Evolutionary conservation across 2,888 invertebrate species (phyloP), one percentile per base, ranked within the genome.

Genomic region (Orthonevra nobilis): DNA sequence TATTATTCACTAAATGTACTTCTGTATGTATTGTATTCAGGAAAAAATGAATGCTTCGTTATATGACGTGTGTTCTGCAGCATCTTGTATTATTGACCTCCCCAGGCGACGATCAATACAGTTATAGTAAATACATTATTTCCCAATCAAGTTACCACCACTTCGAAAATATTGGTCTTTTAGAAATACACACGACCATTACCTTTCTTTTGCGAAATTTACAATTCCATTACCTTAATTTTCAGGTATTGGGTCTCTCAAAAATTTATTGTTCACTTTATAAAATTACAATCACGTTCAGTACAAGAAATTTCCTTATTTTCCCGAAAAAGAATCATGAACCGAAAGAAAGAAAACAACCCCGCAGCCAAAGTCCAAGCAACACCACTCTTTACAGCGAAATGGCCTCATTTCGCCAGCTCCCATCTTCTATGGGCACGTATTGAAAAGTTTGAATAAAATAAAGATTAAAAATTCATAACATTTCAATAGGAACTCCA

Each of bases 231-330:
- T 68, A 79, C 66, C 79, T 60, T 61, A 79, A 66, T 79, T 72
- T 48, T 46, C 32, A 66, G 68, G 46, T 56, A 75, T 66, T 56
- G 73, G 46, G 46, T 54, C 54, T 70, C 46, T 61, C 60, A 79
- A 66, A 66, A 79, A 79, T 79, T 79, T 79, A 79, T 79, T 79
- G 79, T 79, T 79, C 79, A 79, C 73, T 79, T 79, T 79, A 73
- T 79, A 40, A 79, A 61, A 79, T 79, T 79, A 79, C 73, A 73
- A 79, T 79, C 73, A 61, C 66, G 66, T 79, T 73, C 54, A 32
- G 20, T 14, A 44, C 3, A 28, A 46, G 60, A 19, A 68, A 68
- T 60, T 68, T 74, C 23, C 56, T 44, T 44, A 42, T 44, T 54
- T 52, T 19, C 52, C n/a, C n/a, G n/a, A n/a, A n/a, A n/a, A n/a